Base-by-base conservation (phyloP, 1,140 invertebrate genomes). In the Rhizoglyphus robini region DNA sequence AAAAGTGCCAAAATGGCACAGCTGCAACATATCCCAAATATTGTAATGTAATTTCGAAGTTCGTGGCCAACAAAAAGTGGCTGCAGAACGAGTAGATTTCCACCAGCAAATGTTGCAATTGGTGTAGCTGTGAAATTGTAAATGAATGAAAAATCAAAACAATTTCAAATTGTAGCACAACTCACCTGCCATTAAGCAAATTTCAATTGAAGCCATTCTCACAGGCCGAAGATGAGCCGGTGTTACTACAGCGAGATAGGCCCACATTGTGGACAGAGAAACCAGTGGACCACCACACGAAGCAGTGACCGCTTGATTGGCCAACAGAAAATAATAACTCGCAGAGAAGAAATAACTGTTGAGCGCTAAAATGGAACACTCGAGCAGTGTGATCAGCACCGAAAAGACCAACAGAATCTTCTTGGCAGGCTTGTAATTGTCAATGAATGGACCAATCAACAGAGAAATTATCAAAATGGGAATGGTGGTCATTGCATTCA, bases 391-490 rank as follows among this genome's bases (percentile, higher is more conserved):
- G 5, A 36, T 11, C 3, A 41, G 4, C 5, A 51, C 20, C 5
- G 20, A 54, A 4, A 25, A 23, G 8, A 65, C 63, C n/a, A 65
- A 8, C 5, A 65, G 25, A 23, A 31, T n/a, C 30, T 63, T 65
- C 29, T 62, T 59, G 4, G 60, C 63, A 11, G n/a, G n/a, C 11
- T 64, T 29, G 25, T 27, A 59, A 18, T 41, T 51, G 49, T 65
- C 63, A 36, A 32, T 65, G 15, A 25, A 65, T 20, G 63, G 41
- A 41, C 63, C 63, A 34, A 62, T 31, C 8, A 65, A n/a, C 23
- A 62, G 5, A 11, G 46, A 31, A 11, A 54, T 23, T 5, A 62
- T 36, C 13, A 65, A n/a, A 11, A 23, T 13, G 8, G 63, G 63
- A 25, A 65, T 30, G 11, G 63, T 65, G 5, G 4, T 3, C 4